Evolutionary conservation across 2,888 invertebrate species (phyloP).

Genomic region (Xanthorhoe spadicearia): DNA sequence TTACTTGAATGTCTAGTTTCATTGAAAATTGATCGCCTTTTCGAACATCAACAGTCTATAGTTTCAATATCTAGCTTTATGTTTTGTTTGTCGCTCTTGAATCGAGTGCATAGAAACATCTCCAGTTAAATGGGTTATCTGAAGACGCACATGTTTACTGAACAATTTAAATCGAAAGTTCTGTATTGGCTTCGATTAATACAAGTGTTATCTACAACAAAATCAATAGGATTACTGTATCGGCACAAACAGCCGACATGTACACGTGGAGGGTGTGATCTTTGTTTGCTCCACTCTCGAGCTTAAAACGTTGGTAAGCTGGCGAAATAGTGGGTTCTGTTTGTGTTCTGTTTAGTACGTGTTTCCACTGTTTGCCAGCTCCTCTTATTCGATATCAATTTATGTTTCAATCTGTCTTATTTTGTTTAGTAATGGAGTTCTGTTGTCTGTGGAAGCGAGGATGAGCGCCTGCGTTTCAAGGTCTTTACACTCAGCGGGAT

Average conservation of each 20-base stretch:
- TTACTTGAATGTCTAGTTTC: slow-evolving; percentile 40
- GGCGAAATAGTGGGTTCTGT: slow-evolving; percentile 40
- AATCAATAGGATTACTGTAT: slow-evolving; percentile 51
- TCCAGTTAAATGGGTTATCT: slow-evolving; percentile 17
- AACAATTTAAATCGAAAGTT: slow-evolving; percentile 41
- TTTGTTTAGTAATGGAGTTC: slow-evolving; percentile 42
- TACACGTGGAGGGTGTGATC: slow-evolving; percentile 33
- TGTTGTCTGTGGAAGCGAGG: slow-evolving; percentile 37
- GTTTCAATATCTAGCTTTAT: slow-evolving; percentile 11
- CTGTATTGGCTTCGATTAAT: slow-evolving; percentile 40
- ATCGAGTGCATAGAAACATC: slow-evolving; percentile 7
- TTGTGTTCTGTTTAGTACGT: slow-evolving; percentile 45
- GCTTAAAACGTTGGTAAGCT: slow-evolving; percentile 46
- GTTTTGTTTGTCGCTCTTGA: not conserved
- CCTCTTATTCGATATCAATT: slow-evolving; percentile 44
- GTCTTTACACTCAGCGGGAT: slow-evolving; percentile 29
- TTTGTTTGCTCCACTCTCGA: slow-evolving; percentile 45
- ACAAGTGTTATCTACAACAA: slow-evolving; percentile 46
- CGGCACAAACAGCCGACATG: slow-evolving; percentile 44
- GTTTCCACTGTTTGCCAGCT: slow-evolving; percentile 43
- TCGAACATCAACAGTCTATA: slow-evolving; percentile 4
- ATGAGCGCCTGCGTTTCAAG: slow-evolving; percentile 37
- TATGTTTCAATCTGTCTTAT: slow-evolving; percentile 44
- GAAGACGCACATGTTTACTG: slow-evolving; percentile 36
- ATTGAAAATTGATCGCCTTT: slow-evolving; percentile 8